Evolutionary conservation across 2,888 invertebrate species (phyloP).

Genomic region (Drosophila mayaguana): DNA sequence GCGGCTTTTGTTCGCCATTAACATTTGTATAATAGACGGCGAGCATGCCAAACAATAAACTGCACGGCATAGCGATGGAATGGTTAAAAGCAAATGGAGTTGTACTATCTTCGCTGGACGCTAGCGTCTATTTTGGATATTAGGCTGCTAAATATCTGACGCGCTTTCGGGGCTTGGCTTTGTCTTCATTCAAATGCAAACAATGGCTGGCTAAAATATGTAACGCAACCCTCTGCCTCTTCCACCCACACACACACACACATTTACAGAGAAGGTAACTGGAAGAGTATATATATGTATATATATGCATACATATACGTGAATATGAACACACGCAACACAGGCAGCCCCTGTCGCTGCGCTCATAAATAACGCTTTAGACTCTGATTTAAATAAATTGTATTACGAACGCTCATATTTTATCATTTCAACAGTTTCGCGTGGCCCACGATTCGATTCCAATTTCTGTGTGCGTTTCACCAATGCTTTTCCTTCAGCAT

Average conservation of each 20-base stretch:
- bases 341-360: conserved; percentile 39
- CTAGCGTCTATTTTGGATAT: conserved; percentile 66
- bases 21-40: conserved; percentile 69
- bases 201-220: conserved; percentile 71
- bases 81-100: conserved; percentile 69
- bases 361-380: conserved; percentile 83
- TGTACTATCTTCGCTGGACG: conserved; percentile 39
- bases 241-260: not conserved
- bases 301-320: not conserved
- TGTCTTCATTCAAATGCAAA: conserved; percentile 74
- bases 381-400: conserved; percentile 84
- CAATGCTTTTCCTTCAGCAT: conserved; percentile 30
- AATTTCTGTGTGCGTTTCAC: conserved; percentile 49
- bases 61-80: conserved; percentile 49
- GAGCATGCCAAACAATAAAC: conserved; percentile 77
- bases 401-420: conserved; percentile 79
- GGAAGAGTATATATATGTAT: not conserved
- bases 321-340: conserved; percentile 44
- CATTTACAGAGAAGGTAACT: conserved; percentile 1
- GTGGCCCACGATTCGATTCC: conserved; percentile 60
- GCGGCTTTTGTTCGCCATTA: conserved; percentile 56
- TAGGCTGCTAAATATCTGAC: conserved; percentile 77
- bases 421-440: conserved; percentile 75
- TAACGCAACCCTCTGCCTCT: conserved; percentile 12
- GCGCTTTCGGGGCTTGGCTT: conserved; percentile 81